Conservation (phyloP, 1,140 invertebrate genomes). For the Eurosta solidaginis region DNA sequence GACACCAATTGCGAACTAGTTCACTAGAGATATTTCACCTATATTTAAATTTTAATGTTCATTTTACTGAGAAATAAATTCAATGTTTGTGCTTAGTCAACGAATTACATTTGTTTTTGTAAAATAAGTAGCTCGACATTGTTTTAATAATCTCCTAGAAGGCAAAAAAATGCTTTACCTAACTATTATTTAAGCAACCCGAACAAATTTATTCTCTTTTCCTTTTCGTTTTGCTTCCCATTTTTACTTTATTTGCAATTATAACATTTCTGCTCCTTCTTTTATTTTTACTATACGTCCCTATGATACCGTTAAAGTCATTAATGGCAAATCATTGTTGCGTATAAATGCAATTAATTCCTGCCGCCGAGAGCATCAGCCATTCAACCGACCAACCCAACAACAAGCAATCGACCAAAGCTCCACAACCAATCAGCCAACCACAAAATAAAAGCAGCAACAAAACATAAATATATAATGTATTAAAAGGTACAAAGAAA, state of each 20-base stretch:
- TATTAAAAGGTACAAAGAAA: not conserved
- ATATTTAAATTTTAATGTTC: too few species aligned
- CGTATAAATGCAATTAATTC: conserved; percentile 24
- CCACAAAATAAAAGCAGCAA: not conserved
- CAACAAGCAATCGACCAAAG: too few species aligned
- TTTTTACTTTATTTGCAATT: not conserved
- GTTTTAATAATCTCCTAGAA: too few species aligned
- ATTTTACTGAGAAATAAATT: too few species aligned
- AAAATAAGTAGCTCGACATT: too few species aligned
- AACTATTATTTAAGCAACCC: too few species aligned
- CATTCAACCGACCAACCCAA: not conserved
- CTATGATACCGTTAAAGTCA: not conserved
- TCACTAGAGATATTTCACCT: too few species aligned
- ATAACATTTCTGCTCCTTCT: not conserved
- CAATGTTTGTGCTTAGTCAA: too few species aligned
- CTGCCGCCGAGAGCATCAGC: conserved; percentile 5
- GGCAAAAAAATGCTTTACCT: too few species aligned
- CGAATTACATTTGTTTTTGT: too few species aligned
- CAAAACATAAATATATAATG: not conserved
- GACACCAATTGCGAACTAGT: too few species aligned
- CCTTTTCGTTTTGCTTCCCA: not conserved
- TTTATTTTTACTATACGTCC: not conserved
- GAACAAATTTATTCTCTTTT: too few species aligned
- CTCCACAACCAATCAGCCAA: not conserved
- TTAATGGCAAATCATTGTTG: conserved; percentile 19